Evolutionary conservation across 53 echinoderm and acorn worm genomes (phyloP), one percentile per base, ranked within the genome.

Genomic region (Henricia sp.): DNA sequence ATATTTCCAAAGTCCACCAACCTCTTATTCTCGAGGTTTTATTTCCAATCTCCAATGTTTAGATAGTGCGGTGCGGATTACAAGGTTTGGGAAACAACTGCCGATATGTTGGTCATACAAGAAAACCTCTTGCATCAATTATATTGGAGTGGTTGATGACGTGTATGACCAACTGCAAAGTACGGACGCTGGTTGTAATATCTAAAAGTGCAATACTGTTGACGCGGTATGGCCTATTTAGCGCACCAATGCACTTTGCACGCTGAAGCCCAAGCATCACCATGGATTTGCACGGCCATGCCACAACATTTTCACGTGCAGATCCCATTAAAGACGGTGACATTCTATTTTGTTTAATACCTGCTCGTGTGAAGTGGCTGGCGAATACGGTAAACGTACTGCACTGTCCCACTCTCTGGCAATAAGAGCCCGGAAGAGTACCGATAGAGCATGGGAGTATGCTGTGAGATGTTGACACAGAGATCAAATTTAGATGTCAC

Each of bases 401-500:
- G 46, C 32, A 62, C 80, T 80, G 27, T 46, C 24, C 23, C 37
- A 29, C 37, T 10, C 3, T 42, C 59, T 55, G 4, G 80, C 64
- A 64, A 80, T 80, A 44, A 63, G 62, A 33, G 80, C 43, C 46
- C 46, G 50, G 43, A 35, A 24, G 48, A 4, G 17, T 32, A 44
- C 16, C 63, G 6, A 19, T 29, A 60, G 50, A 50, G 3, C 48
- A 63, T 35, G 34, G n/a, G 80, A 80, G 57, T 48, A 64, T 62
- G 80, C 62, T 63, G 80, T 32, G 46, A 63, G 80, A 44, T 80
- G 40, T 80, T 80, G 62, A 64, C 64, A 80, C 38, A 80, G 64
- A 62, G 80, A 80, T 80, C 80, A 80, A 80, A 80, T 80, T 62
- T 80, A 46, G 57, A 80, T 80, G 80, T 80, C 80, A 64, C 80